These are phyloP conservation scores for Mohoua ochrocephala DNA, from an alignment of 2,113 vertebrate species.

Conservation along the genomic window DNA sequence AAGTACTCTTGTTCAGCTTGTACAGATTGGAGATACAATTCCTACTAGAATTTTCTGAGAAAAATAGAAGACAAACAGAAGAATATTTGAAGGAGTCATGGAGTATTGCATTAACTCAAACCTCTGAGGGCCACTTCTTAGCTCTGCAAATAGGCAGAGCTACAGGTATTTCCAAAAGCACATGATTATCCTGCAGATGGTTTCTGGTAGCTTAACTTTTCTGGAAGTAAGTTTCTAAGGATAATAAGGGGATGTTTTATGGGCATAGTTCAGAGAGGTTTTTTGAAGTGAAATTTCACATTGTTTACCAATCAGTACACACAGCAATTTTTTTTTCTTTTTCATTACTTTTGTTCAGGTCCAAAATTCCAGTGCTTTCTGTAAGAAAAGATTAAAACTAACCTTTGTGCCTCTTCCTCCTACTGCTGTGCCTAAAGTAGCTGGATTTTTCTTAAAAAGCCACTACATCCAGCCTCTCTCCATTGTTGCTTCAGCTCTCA, in stretches of 20 bases:
- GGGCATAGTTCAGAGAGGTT: not conserved
- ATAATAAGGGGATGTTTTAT: not conserved
- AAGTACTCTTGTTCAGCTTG: not conserved
- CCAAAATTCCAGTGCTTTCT: not conserved
- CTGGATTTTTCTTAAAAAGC: not conserved
- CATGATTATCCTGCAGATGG: not conserved
- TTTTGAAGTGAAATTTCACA: not conserved
- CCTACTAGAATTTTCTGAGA: not conserved
- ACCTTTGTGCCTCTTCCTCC: not conserved
- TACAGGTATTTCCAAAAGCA: not conserved
- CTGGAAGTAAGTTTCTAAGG: not conserved
- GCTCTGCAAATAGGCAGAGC: not conserved
- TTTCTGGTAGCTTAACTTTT: not conserved
- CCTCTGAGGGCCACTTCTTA: not conserved
- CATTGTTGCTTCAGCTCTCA: not conserved
- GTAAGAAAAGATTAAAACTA: not conserved
- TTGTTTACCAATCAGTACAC: not conserved
- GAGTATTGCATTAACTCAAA: not conserved
- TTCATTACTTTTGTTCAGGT: not conserved
- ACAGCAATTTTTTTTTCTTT: not conserved
- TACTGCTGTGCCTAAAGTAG: not conserved
- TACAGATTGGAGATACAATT: not conserved
- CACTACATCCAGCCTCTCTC: not conserved
- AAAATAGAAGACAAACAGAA: not conserved
- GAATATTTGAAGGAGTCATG: not conserved